Conservation (phyloP, 2,113 vertebrate species). For the Dicrurus megarhynchus region DNA sequence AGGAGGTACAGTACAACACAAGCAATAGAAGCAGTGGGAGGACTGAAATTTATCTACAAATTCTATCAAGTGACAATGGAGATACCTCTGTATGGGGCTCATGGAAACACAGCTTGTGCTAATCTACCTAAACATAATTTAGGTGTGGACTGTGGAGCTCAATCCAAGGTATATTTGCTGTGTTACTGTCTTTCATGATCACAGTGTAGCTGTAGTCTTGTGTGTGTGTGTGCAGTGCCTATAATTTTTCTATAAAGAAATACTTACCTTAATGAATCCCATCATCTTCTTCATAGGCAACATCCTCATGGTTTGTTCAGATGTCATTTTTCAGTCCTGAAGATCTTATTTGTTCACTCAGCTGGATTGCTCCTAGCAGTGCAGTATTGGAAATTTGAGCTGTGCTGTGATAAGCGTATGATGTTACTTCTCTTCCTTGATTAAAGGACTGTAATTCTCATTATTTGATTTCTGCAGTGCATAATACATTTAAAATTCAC, state of each 20-base stretch:
- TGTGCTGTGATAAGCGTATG: not conserved
- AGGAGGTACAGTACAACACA: not conserved
- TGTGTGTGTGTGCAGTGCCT: not conserved
- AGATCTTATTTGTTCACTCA: not conserved
- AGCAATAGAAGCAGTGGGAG: not conserved
- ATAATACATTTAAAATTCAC: not conserved
- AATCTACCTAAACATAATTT: not conserved
- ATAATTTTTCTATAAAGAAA: not conserved
- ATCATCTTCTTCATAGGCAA: not conserved
- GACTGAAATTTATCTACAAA: not conserved
- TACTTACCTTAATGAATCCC: not conserved
- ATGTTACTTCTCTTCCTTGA: conserved; percentile 15
- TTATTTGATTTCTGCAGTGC: not conserved
- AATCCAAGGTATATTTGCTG: not conserved
- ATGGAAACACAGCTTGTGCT: not conserved
- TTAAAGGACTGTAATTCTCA: conserved; percentile 21
- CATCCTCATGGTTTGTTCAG: not conserved
- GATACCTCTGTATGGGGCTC: not conserved
- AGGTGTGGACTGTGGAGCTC: not conserved
- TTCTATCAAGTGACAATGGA: not conserved
- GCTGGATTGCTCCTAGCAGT: not conserved
- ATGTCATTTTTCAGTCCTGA: not conserved
- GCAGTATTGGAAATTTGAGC: not conserved
- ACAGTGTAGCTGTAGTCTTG: not conserved
- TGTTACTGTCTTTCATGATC: not conserved